Percentiles rank a stretch among this genome's conserved stretches.
These are phyloP conservation scores for Thunnus maccoyii DNA, from an alignment of 2,113 vertebrate species.

Conservation along the genomic window DNA sequence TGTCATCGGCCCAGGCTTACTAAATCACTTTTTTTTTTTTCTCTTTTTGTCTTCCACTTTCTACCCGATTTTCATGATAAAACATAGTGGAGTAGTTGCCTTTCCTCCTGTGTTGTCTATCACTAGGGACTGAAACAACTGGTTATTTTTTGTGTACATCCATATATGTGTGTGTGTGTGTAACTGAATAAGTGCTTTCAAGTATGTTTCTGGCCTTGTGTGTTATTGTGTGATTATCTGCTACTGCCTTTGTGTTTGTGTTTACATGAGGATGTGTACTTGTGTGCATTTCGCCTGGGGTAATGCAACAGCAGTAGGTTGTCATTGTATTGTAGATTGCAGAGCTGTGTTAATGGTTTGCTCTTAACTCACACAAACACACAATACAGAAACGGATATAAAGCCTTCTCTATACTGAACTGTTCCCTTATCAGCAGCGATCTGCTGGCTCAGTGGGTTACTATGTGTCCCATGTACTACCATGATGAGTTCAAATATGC, in stretches of 20 bases:
- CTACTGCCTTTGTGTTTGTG: constrained; percentile 21
- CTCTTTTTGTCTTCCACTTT: neutral
- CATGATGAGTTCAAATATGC: constrained; percentile 43
- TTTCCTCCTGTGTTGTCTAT: constrained; percentile 18
- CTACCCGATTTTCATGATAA: constrained; percentile 19
- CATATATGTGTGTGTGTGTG: neutral
- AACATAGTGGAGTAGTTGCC: constrained; percentile 13
- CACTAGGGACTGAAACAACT: constrained; percentile 18
- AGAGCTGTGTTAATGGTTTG: constrained; percentile 29
- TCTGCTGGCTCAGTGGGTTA: constrained; percentile 43
- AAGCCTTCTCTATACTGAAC: constrained; percentile 29
- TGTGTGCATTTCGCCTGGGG: constrained; percentile 30
- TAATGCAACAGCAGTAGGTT: constrained; percentile 42
- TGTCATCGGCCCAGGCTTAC: constrained; percentile 8
- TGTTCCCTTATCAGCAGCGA: constrained; percentile 45
- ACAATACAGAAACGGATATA: constrained; percentile 14
- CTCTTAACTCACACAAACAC: constrained; percentile 43
- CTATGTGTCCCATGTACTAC: constrained; percentile 19
- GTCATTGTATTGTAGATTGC: constrained; percentile 41
- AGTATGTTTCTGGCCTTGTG: constrained; percentile 15
- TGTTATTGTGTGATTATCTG: constrained; percentile 30
- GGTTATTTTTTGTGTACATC: neutral
- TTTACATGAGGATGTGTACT: constrained; percentile 6
- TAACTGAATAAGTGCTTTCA: constrained; percentile 25
- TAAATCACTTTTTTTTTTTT: neutral